phyloP scores from a whole-genome alignment of 2,113 vertebrate species.

The Pionites leucogaster region DNA sequence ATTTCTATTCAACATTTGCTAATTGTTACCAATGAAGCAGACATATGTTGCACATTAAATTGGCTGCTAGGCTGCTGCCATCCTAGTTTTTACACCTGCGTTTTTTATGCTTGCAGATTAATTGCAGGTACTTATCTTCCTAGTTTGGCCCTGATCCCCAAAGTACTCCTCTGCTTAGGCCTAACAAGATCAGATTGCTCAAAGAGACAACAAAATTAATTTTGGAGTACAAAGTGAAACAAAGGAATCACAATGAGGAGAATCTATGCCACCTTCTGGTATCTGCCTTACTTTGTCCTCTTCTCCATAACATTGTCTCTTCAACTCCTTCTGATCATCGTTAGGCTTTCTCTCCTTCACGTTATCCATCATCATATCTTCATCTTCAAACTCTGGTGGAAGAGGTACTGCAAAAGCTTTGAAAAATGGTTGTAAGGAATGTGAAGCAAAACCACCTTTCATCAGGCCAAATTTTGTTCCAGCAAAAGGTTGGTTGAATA shows the following conservation, averaged over 20 bases:
- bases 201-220: not conserved
- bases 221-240: not conserved
- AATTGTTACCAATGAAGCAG: not conserved
- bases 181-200: not conserved
- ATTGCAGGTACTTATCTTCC: not conserved
- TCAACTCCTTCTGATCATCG: not conserved
- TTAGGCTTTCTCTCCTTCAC: accelerated
- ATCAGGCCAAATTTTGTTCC: accelerated
- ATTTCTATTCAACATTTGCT: not conserved
- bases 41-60: not conserved
- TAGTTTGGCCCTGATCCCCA: not conserved
- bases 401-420: not conserved
- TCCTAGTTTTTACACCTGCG: not conserved
- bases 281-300: not conserved
- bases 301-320: accelerated
- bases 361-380: accelerated
- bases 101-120: not conserved
- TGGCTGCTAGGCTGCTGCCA: not conserved
- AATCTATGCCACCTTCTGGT: not conserved
- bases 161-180: not conserved
- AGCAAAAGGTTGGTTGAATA: accelerated
- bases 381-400: not conserved
- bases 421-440: accelerated
- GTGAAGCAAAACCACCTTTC: accelerated
- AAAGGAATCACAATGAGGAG: not conserved